Evolutionary conservation across 2,797 vertebrate genomes (phyloP).

Genomic region (Acrocephalus scirpaceus): DNA sequence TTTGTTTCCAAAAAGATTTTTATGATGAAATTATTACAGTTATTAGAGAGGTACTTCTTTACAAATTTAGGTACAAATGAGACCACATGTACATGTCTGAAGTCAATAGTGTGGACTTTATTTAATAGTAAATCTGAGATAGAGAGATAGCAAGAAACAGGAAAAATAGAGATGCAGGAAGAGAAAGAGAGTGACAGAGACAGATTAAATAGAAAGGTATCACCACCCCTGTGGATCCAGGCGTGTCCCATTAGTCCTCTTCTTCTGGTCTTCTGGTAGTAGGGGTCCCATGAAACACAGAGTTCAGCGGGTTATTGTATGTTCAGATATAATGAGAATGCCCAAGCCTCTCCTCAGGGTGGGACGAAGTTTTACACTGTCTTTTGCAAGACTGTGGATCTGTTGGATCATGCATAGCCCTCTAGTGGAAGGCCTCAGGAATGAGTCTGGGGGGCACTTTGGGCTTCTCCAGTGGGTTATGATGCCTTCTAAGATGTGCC

Average conservation of each 20-base stretch:
- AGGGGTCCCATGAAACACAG: not conserved
- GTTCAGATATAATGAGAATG: not conserved
- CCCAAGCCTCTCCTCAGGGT: not conserved
- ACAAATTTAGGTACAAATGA: not conserved
- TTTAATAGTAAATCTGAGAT: not conserved
- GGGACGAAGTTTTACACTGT: fast-evolving
- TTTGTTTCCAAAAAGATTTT: not conserved
- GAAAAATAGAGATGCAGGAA: not conserved
- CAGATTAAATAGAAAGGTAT: too few relatives aligned
- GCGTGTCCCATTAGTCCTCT: too few relatives aligned
- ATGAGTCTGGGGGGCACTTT: not conserved
- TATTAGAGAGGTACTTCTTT: not conserved
- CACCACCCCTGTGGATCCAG: not conserved
- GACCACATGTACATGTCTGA: fast-evolving
- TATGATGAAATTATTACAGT: not conserved
- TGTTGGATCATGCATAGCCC: fast-evolving
- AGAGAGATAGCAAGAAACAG: not conserved
- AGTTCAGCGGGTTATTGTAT: fast-evolving
- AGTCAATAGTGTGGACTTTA: not conserved
- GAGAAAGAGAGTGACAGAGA: not conserved
- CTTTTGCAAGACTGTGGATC: not conserved
- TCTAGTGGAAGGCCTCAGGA: not conserved
- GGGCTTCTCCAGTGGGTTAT: not conserved
- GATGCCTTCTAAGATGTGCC: not conserved
- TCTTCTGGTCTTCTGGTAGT: not conserved